Base-by-base conservation (phyloP, 2,888 invertebrate species). In the Morpho deidamia region DNA sequence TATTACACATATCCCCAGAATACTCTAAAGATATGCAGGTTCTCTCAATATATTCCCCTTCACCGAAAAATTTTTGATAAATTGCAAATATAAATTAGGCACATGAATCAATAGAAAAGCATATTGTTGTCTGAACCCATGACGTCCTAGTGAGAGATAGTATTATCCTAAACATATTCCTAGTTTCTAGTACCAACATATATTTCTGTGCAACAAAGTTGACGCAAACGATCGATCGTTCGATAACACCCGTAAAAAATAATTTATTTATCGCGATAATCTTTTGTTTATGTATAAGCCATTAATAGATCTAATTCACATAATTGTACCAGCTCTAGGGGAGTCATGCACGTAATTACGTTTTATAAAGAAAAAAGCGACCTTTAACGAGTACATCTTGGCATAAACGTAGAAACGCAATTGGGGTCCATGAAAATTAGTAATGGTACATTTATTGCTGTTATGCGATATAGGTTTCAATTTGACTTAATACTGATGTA, bases 241-340 rank as follows among this genome's bases (percentile, higher is more conserved):
- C 12, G 39, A 44, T 46, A 32, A 37, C 32, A 34, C 14, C 8
- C 11, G 53, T 11, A 35, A 52, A 50, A 53, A 49, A 42, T 14
- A 48, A 47, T 53, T 44, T 51, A 56, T 47, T 60, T 61, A 64
- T 59, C 52, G 41, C 51, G 46, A 55, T 42, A 60, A 55, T 63
- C 58, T 62, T 54, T 57, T 55, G 41, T 55, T 59, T 58, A 58
- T 63, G 60, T 56, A 57, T 58, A 53, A 63, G 51, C 57, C 53
- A 47, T 60, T 69, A 75, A 77, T 78, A 64, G 69, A 55, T 74
- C 73, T 80, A 81, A 83, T 81, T 79, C 71, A 67, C 73, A 75
- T 82, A 84, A 83, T 81, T 80, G 71, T 69, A 67, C 64, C 63
- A 69, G 60, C 67, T 57, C 66, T 71, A 66, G 71, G 69, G 64